Evolutionary conservation across 1,140 invertebrate genomes (phyloP), one percentile per base, ranked within the genome.

Genomic region (Cheumatopsyche charites): DNA sequence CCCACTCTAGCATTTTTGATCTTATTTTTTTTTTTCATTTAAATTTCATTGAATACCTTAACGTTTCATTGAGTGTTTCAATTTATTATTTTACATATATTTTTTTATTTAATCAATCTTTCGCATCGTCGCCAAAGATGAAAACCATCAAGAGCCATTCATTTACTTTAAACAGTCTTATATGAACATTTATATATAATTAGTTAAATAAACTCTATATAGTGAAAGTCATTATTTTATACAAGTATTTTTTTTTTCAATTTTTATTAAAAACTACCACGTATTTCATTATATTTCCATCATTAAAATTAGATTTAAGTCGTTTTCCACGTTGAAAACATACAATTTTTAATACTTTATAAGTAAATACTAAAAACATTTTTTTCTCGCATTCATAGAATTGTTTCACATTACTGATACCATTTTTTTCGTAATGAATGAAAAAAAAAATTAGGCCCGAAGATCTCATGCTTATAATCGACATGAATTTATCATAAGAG

Each of bases 151-250:
- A 55, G 19, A 36, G 13, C 49, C 23, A 55, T 68, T 36, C 29
- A 36, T 36, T 36, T 68, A 68, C 49, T 52, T 68, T 68, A 68
- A 68, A 68, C 66, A 68, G 66, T 68, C 66, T 68, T 68, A 68
- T 68, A 68, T 68, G 66, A 68, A 68, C 66, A 68, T 68, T 68
- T 68, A 68, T 68, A 6, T 19, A 58, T 58, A 58, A 58, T 58
- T 47, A 47, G 23, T 58, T 52, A 58, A 47, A 58, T 58, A 58
- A 58, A 21, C 55, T 58, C 55, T 58, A 58, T 58, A 58, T 17
- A 58, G 29, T 58, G 55, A 58, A 58, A 58, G 55, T 58, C 23
- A 58, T 58, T 58, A 58, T 25, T 68, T 68, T 55, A 55, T 68
- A 55, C 49, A 55, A 25, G 49, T 29, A 52, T 68, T 29, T 23